Base-by-base conservation (phyloP, 2,888 invertebrate species). In the Noctua fimbriata region DNA sequence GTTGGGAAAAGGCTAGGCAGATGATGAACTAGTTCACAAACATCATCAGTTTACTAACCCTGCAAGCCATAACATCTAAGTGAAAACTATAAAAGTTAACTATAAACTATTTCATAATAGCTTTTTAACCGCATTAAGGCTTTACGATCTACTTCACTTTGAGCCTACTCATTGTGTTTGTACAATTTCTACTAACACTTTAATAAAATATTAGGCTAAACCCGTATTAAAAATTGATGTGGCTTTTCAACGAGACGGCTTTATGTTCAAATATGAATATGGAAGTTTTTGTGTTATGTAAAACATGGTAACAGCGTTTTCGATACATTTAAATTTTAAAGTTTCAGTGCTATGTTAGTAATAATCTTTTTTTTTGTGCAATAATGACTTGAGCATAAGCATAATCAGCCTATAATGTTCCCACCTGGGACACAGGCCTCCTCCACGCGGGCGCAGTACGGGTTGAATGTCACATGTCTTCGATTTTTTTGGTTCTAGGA, bases 171-270 rank as follows among this genome's bases (percentile, higher is more conserved):
- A 76, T 76, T 80, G 76, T 74, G 55, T 36, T 73, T 73, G 69
- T 73, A 87, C 75, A 75, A 74, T 80, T 76, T 80, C 67, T 70
- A 80, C 55, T 63, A 75, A 66, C 88, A 73, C 72, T 75, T 85
- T 77, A 87, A 86, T 83, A 87, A 86, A 72, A 83, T 76, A 86
- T 88, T 73, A 83, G 77, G 41, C 72, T 32, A 65, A 80, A 76
- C 66, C 76, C 65, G 18, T 74, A 74, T 80, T 78, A 86, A 86
- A 89, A 86, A 87, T 86, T 83, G 60, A 82, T 79, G 83, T 65
- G 71, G 58, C 73, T n/a, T 69, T 87, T 79, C 66, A 77, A 60
- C 55, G 49, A 47, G 18, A 80, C 69, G 63, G 63, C 65, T 74
- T 28, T 58, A 77, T 10, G 79, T 36, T 69, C 32, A 36, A 58